These are phyloP conservation scores for Cremastinae sp. DNA, from an alignment of 2,888 invertebrate species.

Conservation along the genomic window DNA sequence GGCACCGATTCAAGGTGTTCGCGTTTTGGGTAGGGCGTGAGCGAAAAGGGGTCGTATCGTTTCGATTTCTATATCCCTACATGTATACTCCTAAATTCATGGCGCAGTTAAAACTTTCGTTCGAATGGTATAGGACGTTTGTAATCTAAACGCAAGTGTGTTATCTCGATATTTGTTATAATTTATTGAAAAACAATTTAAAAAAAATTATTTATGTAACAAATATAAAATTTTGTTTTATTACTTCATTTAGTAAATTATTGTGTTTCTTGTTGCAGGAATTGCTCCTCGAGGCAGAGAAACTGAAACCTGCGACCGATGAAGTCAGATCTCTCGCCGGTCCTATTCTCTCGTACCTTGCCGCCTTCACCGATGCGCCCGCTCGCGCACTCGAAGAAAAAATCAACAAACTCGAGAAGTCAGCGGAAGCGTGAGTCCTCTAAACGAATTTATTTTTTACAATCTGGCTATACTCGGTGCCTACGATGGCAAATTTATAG, in stretches of 20 bases:
- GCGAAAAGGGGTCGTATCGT: slow-evolving; percentile 4
- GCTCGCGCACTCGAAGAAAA: slow-evolving; percentile 86
- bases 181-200: too few species aligned
- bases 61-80: slow-evolving; percentile 16
- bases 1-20: slow-evolving; percentile 65
- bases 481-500: too few species aligned
- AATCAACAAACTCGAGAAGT: slow-evolving; percentile 86
- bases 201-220: too few species aligned
- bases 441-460: slow-evolving; percentile 23
- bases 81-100: slow-evolving; percentile 20
- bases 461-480: neutral
- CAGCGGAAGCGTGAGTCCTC: slow-evolving; percentile 84
- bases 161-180: too few species aligned
- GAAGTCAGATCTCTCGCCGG: slow-evolving; percentile 86
- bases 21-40: slow-evolving; percentile 48
- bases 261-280: slow-evolving; percentile 82
- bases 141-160: neutral
- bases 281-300: slow-evolving; percentile 87
- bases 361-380: slow-evolving; percentile 85
- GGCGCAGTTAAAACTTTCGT: slow-evolving; percentile 43
- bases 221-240: too few species aligned
- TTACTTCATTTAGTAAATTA: too few species aligned
- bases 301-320: slow-evolving; percentile 84
- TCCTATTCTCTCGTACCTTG: slow-evolving; percentile 87
- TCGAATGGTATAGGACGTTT: slow-evolving; percentile 28